Conservation (phyloP, 2,888 invertebrate species). For the Incurvaria masculella region DNA sequence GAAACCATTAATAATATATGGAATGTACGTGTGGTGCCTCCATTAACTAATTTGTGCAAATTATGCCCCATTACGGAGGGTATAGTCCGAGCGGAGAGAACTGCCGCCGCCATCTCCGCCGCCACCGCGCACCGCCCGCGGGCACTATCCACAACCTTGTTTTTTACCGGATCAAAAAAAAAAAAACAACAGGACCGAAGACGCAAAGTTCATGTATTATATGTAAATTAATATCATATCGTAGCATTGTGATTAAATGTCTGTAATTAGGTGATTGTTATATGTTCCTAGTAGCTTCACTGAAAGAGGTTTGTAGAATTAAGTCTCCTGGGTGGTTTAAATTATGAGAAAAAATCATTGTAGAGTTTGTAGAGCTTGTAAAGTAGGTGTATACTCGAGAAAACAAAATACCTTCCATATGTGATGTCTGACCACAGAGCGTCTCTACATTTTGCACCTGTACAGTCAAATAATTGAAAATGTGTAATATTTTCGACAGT, state of each 20-base stretch:
- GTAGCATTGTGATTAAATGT: neutral
- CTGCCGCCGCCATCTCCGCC: neutral
- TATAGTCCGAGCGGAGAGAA: neutral
- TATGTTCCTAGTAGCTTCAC: slow-evolving; percentile 48
- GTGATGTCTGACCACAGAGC: no score
- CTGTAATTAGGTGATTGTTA: slow-evolving; percentile 24
- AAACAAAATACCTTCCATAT: no score
- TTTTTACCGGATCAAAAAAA: no score
- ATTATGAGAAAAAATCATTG: no score
- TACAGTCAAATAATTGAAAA: no score
- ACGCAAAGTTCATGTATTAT: neutral
- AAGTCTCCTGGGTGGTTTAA: no score
- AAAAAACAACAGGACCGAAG: neutral
- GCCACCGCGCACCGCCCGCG: neutral
- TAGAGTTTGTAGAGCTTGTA: no score
- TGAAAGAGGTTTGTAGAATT: neutral
- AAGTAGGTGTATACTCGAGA: no score
- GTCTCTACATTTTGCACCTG: no score
- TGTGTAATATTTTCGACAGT: no score
- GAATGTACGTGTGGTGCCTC: neutral
- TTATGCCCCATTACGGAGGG: neutral
- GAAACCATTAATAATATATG: neutral
- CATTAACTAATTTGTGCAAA: neutral
- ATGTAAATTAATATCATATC: neutral
- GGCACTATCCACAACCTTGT: no score